Evolutionary conservation across 2,797 vertebrate genomes (phyloP).

Genomic region (Acanthurus lineatus): DNA sequence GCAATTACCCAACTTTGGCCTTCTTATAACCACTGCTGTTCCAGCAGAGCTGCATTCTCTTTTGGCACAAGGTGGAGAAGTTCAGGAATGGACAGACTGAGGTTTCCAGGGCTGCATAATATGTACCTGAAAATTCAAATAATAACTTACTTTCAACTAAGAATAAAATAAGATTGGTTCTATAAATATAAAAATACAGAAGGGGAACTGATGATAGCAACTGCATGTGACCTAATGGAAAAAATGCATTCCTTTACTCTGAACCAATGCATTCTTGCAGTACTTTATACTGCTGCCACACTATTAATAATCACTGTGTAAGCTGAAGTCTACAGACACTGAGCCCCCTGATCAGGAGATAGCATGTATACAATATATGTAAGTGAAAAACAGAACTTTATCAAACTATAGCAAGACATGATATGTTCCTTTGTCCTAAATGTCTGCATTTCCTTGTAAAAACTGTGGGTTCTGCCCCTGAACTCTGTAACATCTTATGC

Average conservation of each 20-base stretch:
- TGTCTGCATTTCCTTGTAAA: not conserved
- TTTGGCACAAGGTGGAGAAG: conserved; percentile 75
- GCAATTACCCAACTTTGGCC: conserved; percentile 63
- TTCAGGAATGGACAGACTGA: conserved; percentile 42
- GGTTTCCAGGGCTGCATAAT: conserved; percentile 53
- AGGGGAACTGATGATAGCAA: conserved; percentile 3
- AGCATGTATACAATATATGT: not conserved
- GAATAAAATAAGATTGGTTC: not conserved
- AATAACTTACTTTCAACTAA: conserved; percentile 4
- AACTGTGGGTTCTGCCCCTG: not conserved
- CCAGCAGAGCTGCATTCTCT: conserved; percentile 44
- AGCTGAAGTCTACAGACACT: conserved; percentile 17
- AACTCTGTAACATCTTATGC: conserved; percentile 12
- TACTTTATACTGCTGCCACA: conserved; percentile 20
- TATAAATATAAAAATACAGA: not conserved
- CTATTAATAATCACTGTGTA: conserved; percentile 14
- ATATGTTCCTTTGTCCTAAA: not conserved
- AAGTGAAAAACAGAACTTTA: conserved; percentile 13
- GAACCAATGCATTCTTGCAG: conserved; percentile 4
- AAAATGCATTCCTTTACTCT: conserved; percentile 1
- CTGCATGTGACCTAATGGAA: not conserved
- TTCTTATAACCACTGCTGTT: conserved; percentile 35
- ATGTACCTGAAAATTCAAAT: conserved; percentile 40
- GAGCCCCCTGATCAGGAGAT: conserved; percentile 3
- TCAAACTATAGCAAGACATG: conserved; percentile 8